Conservation (phyloP, 1,140 invertebrate genomes). For the Chionoecetes opilio region DNA sequence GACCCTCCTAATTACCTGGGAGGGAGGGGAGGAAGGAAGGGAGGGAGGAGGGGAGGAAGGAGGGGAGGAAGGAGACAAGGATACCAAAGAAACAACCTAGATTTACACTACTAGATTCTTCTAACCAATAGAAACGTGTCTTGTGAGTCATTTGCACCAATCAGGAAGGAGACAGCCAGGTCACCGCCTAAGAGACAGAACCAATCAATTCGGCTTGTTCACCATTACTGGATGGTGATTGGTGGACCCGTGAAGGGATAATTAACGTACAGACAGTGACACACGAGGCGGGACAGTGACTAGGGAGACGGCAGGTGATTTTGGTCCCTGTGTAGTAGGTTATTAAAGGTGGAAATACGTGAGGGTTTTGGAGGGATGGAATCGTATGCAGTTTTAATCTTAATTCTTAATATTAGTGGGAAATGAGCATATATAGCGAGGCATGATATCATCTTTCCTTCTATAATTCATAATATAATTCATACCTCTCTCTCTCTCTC, state of each 20-base stretch:
- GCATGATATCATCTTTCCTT: conserved; percentile 36
- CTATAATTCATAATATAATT: background rate
- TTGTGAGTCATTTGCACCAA: background rate
- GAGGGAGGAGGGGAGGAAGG: background rate
- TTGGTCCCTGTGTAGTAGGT: background rate
- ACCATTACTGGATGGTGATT: conserved; percentile 63
- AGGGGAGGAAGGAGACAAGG: background rate
- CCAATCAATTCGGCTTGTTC: conserved; percentile 75
- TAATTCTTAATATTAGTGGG: background rate
- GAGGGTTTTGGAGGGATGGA: background rate
- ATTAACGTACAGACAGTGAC: conserved; percentile 74
- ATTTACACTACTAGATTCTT: background rate
- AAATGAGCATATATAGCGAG: conserved; percentile 5
- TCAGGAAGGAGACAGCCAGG: background rate
- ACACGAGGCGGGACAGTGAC: conserved; percentile 62
- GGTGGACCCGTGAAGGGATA: conserved; percentile 64
- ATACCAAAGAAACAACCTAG: background rate
- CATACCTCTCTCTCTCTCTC: background rate
- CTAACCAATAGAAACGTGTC: background rate
- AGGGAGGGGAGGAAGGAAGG: background rate
- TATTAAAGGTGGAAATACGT: background rate
- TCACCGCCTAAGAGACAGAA: conserved; percentile 61
- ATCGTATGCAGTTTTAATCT: conserved; percentile 21
- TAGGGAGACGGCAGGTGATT: background rate
- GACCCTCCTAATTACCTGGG: conserved; percentile 57